Conservation (phyloP, 2,888 invertebrate species). For the Sesia bembeciformis region DNA sequence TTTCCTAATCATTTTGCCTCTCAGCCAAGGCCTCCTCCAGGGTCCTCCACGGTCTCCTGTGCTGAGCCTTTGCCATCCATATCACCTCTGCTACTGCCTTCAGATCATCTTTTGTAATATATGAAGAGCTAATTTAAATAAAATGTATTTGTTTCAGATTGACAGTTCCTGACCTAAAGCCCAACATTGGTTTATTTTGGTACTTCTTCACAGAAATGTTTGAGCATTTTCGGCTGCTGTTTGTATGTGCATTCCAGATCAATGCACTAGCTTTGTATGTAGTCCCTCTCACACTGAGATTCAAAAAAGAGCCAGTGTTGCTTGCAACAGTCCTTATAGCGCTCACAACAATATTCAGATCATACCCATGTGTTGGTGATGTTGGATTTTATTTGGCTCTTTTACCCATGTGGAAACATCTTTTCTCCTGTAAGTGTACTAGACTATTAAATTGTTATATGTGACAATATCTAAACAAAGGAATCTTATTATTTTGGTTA, state of each 20-base stretch:
- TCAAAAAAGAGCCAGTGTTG: constrained; percentile 86
- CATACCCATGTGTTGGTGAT: constrained; percentile 97
- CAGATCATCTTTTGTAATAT: no score
- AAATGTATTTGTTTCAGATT: constrained; percentile 76
- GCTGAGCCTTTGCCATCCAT: no score
- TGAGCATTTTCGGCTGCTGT: constrained; percentile 96
- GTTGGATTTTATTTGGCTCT: constrained; percentile 93
- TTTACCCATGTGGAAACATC: constrained; percentile 92
- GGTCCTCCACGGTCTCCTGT: no score
- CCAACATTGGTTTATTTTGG: constrained; percentile 99
- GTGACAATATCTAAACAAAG: no score
- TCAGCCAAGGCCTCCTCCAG: no score
- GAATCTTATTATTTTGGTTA: constrained; percentile 56
- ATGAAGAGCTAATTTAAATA: neutral
- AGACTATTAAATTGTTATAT: neutral
- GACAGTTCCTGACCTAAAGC: constrained; percentile 93
- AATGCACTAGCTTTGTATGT: constrained; percentile 94
- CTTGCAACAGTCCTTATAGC: constrained; percentile 86
- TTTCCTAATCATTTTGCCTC: no score
- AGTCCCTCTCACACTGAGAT: constrained; percentile 87
- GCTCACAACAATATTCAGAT: constrained; percentile 91
- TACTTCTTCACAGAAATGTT: constrained; percentile 99
- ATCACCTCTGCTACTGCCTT: no score
- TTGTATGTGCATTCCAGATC: constrained; percentile 97
- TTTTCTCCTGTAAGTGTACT: constrained; percentile 84